These are phyloP conservation scores for Notodonta dromedarius DNA, from an alignment of 2,888 invertebrate genomes.

Conservation along the genomic window DNA sequence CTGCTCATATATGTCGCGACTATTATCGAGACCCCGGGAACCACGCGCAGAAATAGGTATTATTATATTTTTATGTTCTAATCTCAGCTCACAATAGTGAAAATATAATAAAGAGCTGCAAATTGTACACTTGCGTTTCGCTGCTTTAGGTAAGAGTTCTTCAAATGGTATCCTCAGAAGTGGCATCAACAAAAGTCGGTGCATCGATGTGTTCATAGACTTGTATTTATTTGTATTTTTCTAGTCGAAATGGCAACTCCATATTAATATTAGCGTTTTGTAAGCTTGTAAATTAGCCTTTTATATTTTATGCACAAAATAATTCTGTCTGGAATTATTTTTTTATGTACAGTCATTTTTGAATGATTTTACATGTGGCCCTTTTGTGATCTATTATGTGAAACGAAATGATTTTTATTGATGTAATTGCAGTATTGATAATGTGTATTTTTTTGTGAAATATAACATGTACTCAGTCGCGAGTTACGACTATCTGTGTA, in stretches of 20 bases:
- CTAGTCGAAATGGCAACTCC: conserved; percentile 62
- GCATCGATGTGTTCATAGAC: conserved; percentile 36
- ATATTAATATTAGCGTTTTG: conserved; percentile 36
- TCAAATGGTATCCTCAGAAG: not conserved
- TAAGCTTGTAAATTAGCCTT: conserved; percentile 35
- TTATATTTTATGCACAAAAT: conserved; percentile 44
- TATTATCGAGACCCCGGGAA: too few species aligned
- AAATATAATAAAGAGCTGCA: too few species aligned
- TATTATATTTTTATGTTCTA: too few species aligned
- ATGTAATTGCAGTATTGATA: conserved; percentile 37
- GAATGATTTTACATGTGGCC: conserved; percentile 34
- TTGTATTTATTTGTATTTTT: conserved; percentile 44
- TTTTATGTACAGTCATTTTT: conserved; percentile 32
- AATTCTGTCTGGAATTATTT: conserved; percentile 20
- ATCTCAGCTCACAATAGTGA: too few species aligned
- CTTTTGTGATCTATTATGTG: conserved; percentile 38
- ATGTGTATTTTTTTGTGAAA: conserved; percentile 28
- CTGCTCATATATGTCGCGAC: too few species aligned
- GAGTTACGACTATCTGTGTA: conserved; percentile 10
- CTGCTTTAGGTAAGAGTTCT: too few species aligned
- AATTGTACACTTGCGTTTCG: too few species aligned
- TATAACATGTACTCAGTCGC: conserved; percentile 1
- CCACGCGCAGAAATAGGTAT: too few species aligned
- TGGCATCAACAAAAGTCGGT: conserved; percentile 10
- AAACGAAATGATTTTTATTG: conserved; percentile 23